Conservation (phyloP, 2,113 vertebrate species). For the Zosterops lateralis region DNA sequence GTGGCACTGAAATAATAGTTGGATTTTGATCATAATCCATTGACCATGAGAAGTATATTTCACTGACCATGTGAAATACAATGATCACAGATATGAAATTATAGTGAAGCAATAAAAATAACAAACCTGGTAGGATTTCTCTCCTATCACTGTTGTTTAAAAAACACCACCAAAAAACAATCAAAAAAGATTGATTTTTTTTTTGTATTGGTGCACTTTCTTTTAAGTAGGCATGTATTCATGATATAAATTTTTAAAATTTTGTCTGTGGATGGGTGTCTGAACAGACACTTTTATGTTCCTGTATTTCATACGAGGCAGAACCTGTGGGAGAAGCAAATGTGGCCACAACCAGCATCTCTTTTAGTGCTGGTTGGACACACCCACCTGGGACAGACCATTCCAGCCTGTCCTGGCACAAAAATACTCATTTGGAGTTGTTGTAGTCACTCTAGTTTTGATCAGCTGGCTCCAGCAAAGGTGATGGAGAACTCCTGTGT, state of each 20-base stretch:
- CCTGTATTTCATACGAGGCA: background rate
- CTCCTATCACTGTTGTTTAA: background rate
- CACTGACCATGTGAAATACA: background rate
- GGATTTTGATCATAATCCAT: background rate
- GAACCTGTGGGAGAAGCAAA: background rate
- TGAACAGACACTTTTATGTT: background rate
- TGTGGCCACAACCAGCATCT: background rate
- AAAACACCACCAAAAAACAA: background rate
- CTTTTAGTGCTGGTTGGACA: background rate
- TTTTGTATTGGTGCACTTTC: background rate
- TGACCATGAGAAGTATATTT: background rate
- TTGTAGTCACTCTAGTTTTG: background rate
- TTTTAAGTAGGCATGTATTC: too few relatives aligned
- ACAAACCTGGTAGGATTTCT: background rate
- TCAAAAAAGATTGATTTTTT: background rate
- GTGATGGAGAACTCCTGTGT: fast-evolving
- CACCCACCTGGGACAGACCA: too few relatives aligned
- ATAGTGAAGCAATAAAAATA: background rate
- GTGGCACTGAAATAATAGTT: background rate
- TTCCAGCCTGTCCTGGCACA: background rate
- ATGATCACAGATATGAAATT: background rate
- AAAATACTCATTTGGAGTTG: background rate
- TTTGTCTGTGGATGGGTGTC: fast-evolving
- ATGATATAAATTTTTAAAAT: background rate
- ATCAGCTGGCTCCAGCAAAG: background rate